Base-by-base conservation (phyloP, 2,113 vertebrate genomes). In the Pelobates fuscus region DNA sequence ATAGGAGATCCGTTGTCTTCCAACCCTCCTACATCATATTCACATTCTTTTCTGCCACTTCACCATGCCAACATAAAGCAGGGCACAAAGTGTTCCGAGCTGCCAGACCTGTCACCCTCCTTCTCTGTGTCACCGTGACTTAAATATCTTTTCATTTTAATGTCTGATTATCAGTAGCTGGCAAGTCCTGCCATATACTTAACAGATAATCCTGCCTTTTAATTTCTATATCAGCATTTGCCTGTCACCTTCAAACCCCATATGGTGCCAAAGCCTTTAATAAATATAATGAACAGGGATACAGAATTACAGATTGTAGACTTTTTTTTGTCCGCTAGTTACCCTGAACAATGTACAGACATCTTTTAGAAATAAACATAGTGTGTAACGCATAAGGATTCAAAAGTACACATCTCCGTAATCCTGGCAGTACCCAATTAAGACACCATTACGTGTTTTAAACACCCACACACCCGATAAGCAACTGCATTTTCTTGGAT, bases 381-480 rank as follows among this genome's bases (percentile, higher is more conserved):
- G 55, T 10, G 17, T 20, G 25, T 26, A 5, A 25, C 24, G 2
- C 12, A 14, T 14, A 25, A 12, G 17, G 11, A 59, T 24, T 26
- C 21, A 26, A 23, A 26, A 55, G 20, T 21, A 68, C 66, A 55
- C 14, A 57, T 37, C 21, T 26, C 63, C 18, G 21, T 59, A 59
- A 59, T 59, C 24, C 23, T 26, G 41, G 44, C 67, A 57, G 67
- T 55, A 69, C 49, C 67, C 67, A 69, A 57, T 69, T 69, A 69
- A 57, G n/a, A 24, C 29, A 32, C 49, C 29, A 37, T 15, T 55
- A 57, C 52, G 11, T 23, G 27, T 32, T 25, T 57, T 29, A 25
- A 14, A 57, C 21, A 18, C 67, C 67, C 52, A 69, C 67, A 18
- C 25, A 24, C 11, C 17, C 49, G 14, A 26, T 29, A 23, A 23